Evolutionary conservation across 2,113 vertebrate species (phyloP).

Genomic region (Microcebus murinus): DNA sequence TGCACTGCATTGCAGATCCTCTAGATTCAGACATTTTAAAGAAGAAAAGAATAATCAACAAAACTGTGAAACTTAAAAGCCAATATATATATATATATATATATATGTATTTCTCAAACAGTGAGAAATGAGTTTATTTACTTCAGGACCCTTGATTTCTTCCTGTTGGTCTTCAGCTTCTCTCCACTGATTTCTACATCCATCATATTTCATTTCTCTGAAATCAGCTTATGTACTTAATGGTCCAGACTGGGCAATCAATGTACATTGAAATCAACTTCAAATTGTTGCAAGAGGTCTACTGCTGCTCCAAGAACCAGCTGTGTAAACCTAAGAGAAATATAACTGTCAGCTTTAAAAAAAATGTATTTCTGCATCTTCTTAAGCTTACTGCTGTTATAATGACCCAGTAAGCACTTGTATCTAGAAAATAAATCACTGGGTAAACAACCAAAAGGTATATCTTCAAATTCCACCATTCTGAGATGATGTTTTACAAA

Average conservation of each 20-base stretch:
- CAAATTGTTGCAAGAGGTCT: slow-evolving; percentile 69
- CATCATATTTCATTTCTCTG: slow-evolving; percentile 58
- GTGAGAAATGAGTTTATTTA: slow-evolving; percentile 67
- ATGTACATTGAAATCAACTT: slow-evolving; percentile 79
- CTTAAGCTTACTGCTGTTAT: slow-evolving; percentile 52
- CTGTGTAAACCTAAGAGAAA: slow-evolving; percentile 70
- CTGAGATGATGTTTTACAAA: background rate
- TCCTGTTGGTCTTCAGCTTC: slow-evolving; percentile 57
- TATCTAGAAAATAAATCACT: slow-evolving; percentile 21
- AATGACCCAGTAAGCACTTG: slow-evolving; percentile 49
- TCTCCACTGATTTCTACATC: slow-evolving; percentile 63
- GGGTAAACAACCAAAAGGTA: background rate
- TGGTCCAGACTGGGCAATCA: slow-evolving; percentile 76
- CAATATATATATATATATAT: no score
- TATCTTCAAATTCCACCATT: background rate
- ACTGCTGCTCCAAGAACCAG: slow-evolving; percentile 62
- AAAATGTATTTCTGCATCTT: slow-evolving; percentile 60
- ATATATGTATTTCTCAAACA: background rate
- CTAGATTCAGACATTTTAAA: slow-evolving; percentile 40
- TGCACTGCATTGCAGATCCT: background rate
- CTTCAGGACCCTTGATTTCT: slow-evolving; percentile 68
- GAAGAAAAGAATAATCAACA: slow-evolving; percentile 59
- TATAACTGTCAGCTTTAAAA: slow-evolving; percentile 68
- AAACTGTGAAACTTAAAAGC: slow-evolving; percentile 57
- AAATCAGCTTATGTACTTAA: slow-evolving; percentile 70